Percentiles rank a stretch among this genome's conserved stretches.
Conservation (phyloP, 2,888 invertebrate genomes). For the Caenorhabditis plicata region DNA sequence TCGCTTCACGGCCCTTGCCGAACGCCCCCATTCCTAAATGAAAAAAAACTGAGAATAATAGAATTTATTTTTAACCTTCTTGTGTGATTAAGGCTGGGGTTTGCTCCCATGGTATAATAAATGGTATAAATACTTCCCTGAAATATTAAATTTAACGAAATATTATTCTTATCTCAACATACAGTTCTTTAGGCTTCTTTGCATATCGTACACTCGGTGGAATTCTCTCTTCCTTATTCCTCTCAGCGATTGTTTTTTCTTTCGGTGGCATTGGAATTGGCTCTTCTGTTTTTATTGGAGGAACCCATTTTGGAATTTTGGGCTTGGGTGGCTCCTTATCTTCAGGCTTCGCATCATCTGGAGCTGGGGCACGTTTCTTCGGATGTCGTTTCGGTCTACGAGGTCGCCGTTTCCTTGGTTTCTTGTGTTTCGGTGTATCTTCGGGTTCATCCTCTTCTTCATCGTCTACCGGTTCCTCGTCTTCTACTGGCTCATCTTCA, state of each 20-base stretch:
- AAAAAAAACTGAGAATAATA: not conserved
- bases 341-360: conserved; percentile 15
- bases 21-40: conserved; percentile 58
- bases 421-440: conserved; percentile 9
- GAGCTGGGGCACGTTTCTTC: conserved; percentile 8
- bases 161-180: conserved; percentile 9
- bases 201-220: conserved; percentile 53
- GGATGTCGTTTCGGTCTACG: conserved; percentile 23
- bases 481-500: conserved; percentile 14
- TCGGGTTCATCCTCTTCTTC: conserved; percentile 29
- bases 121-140: conserved; percentile 53
- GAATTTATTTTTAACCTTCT: conserved; percentile 15
- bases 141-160: conserved; percentile 8
- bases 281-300: conserved; percentile 43
- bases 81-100: conserved; percentile 43
- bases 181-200: conserved; percentile 52
- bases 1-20: conserved; percentile 43
- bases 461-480: conserved; percentile 30
- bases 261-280: conserved; percentile 53
- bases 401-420: conserved; percentile 27
- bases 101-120: conserved; percentile 55
- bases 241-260: conserved; percentile 52
- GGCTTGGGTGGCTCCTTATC: conserved; percentile 25
- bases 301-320: conserved; percentile 48
- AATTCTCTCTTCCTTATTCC: conserved; percentile 50